phyloP scores from a whole-genome alignment of 2,797 vertebrate genomes.

The Catamblyrhynchus diadema region DNA sequence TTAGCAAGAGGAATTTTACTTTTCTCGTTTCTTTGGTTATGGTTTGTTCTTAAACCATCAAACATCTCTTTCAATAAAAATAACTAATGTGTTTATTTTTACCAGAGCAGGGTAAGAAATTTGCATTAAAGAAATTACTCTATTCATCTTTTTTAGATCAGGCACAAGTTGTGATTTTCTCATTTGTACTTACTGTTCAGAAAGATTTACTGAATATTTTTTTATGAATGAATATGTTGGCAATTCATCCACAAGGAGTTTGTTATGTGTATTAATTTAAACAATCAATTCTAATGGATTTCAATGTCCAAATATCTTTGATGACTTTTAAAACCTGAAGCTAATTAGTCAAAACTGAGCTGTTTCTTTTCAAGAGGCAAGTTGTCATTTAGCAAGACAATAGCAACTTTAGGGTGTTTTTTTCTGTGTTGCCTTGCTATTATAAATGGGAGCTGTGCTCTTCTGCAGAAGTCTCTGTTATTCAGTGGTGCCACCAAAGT shows the following conservation, averaged over 20 bases:
- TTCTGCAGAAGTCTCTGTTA: background rate
- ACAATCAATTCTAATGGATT: background rate
- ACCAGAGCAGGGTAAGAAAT: constrained; percentile 39
- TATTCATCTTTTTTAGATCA: constrained; percentile 54
- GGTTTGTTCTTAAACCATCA: constrained; percentile 4
- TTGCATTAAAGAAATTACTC: constrained; percentile 58
- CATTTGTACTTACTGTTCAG: constrained; percentile 35
- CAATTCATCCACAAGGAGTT: background rate
- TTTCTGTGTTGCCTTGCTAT: background rate
- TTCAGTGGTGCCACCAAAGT: background rate
- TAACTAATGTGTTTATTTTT: constrained; percentile 56
- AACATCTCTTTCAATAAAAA: constrained; percentile 47
- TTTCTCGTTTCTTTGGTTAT: constrained; percentile 1
- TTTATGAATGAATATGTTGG: constrained; percentile 37
- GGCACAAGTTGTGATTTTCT: constrained; percentile 48
- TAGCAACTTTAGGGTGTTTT: background rate
- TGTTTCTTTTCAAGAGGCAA: background rate
- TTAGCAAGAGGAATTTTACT: constrained; percentile 18
- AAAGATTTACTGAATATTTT: constrained; percentile 30
- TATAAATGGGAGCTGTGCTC: background rate
- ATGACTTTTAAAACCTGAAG: background rate
- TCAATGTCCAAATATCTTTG: background rate
- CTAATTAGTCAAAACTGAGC: background rate
- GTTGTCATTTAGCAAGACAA: background rate
- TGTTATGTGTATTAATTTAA: background rate